Conservation (phyloP, 2,888 invertebrate genomes). For the Eustalomyia histrio region DNA sequence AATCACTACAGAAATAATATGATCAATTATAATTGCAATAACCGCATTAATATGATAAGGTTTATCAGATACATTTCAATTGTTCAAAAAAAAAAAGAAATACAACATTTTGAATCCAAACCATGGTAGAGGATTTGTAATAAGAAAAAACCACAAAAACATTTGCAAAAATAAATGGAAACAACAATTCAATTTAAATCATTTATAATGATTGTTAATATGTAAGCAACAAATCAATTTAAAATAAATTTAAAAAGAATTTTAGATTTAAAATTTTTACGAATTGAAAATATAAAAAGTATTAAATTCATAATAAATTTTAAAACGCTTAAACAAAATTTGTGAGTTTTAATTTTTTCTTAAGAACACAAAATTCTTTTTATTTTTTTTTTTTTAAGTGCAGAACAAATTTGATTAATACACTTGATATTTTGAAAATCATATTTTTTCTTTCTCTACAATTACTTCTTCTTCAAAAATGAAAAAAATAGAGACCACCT, state of each 20-base stretch:
- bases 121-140: background rate
- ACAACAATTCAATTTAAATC: background rate
- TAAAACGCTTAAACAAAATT: no score
- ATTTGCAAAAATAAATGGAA: conserved; percentile 2
- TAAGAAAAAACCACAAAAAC: conserved; percentile 13
- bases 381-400: no score
- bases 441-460: background rate
- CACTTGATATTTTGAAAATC: conserved; percentile 6
- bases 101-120: background rate
- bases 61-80: conserved; percentile 15
- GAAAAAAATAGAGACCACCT: conserved; percentile 34
- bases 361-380: no score
- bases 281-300: no score
- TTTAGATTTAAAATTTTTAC: no score
- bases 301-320: no score
- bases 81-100: background rate
- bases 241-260: no score
- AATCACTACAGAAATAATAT: conserved; percentile 10
- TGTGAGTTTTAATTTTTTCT: no score
- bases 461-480: background rate
- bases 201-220: background rate
- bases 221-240: no score
- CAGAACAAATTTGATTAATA: background rate
- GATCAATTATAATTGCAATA: conserved; percentile 15
- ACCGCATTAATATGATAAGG: conserved; percentile 6